Evolutionary conservation across 2,888 invertebrate genomes (phyloP), one percentile per base, ranked within the genome.

Genomic region (Diarsia mendica): DNA sequence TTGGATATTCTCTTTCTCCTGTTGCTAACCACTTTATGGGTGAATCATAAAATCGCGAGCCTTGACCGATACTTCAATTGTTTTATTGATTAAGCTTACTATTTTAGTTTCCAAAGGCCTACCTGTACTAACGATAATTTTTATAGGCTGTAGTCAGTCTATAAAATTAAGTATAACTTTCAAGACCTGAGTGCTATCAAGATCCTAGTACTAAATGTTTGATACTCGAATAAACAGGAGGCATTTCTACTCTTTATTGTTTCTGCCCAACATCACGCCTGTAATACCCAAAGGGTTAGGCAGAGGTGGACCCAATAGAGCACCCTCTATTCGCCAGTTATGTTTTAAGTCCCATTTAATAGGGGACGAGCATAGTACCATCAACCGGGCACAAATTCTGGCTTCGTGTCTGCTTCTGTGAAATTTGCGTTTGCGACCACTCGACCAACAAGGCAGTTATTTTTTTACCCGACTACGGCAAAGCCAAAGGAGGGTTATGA

Each of bases 51-150:
- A 60, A 46, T 73, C 44, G 20, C 53, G 72, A 82, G 75, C 75
- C 67, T 75, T 79, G 75, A 75, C 84, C 61, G 55, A 68, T 58
- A 67, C 49, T 49, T 66, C 63, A 61, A 60, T 66, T 18, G 51
- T 10, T 70, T 51, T 83, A 82, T 82, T 69, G 80, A 70, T 80
- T 69, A 44, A 49, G n/a, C 15, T 55, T 33, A 48, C 48, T 44
- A 46, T 58, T 79, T 67, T 15, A 23, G 65, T 80, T 44, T 48
- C 44, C 67, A 64, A 79, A 63, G 48, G 9, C 6, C 67, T 49
- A 53, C 28, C 71, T 46, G 11, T 51, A 72, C n/a, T 18, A 0
- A 74, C 75, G 20, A 65, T 65, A 76, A 0, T 69, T 76, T 81
- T 82, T 76, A 79, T 76, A 79, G 69, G 5, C 48, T 10, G 53